Base-by-base conservation (phyloP, 2,888 invertebrate genomes). In the Meteorus colon region DNA sequence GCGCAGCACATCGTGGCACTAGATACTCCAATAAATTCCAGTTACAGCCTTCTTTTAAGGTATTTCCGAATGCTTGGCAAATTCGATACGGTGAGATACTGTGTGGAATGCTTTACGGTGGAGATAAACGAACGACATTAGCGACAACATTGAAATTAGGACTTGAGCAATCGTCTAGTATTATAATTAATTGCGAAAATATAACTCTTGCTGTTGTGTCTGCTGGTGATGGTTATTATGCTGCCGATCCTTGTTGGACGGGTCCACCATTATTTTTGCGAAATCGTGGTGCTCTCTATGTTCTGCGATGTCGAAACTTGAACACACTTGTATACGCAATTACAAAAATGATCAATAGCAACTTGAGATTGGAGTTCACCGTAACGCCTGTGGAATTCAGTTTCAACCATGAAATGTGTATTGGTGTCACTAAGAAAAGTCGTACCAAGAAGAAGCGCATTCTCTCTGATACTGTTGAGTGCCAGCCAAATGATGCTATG, bases 311-410 rank as follows among this genome's bases (percentile, higher is more conserved):
- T 73, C 73, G 78, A 70, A 87, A 87, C 70, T 78, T 85, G 12
- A 82, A 83, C n/a, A 77, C 83, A 2, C 71, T 88, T 2, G 76
- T 88, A 1, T 89, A 89, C 70, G 84, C 82, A 0, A 24, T 88
- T 2, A 83, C 83, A 0, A 89, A 87, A 66, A 88, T 89, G 65
- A 55, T 89, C 0, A 89, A 89, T 62, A 86, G 86, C 0, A 88
- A 88, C 78, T 83, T 84, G 60, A 79, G 83, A 66, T 76, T 86
- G 2, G 84, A 86, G 19, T 85, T 87, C 59, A 82, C 78, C 0
- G 45, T 89, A 2, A 87, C 85, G 0, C 84, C 89, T 1, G 60
- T 89, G 0, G 24, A n/a, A 0, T 75, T 88, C 8, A 73, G 48
- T 12, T 83, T 81, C 31, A 75, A 71, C 8, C 79, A 80, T 68